phyloP scores from a whole-genome alignment of 2,888 invertebrate genomes.

The Ormyrus rosae region DNA sequence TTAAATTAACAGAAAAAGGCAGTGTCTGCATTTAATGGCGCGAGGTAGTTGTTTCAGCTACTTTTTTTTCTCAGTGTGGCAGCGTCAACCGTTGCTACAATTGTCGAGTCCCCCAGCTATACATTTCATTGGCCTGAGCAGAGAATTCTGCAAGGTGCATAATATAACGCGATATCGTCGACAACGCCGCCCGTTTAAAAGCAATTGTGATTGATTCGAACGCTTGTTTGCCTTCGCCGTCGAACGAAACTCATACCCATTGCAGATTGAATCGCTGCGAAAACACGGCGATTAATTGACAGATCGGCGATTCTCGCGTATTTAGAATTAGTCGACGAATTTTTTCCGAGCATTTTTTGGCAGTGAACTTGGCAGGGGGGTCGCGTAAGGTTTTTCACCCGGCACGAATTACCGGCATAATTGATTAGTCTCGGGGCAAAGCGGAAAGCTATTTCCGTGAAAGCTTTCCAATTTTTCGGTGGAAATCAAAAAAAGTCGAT shows the following conservation, averaged over 20 bases:
- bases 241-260: neutral
- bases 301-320: neutral
- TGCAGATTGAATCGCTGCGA: neutral
- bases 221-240: neutral
- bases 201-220: slow-evolving; percentile 14
- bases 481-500: neutral
- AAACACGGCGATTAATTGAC: neutral
- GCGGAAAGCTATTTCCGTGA: neutral
- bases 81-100: no score
- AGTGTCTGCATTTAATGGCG: no score
- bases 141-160: no score
- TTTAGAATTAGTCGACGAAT: neutral
- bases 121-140: no score
- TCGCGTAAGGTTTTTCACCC: neutral
- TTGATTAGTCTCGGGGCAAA: neutral
- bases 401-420: neutral
- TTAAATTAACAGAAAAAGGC: no score
- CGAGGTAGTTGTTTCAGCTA: no score
- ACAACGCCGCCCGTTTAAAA: neutral
- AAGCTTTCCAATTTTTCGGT: neutral
- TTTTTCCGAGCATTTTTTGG: neutral
- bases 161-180: no score
- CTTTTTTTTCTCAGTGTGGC: no score
- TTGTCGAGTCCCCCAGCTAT: no score
- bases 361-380: neutral